Percentiles rank a stretch among this genome's conserved stretches.
phyloP scores from a whole-genome alignment of 2,113 vertebrate species.

The Podarcis muralis region DNA sequence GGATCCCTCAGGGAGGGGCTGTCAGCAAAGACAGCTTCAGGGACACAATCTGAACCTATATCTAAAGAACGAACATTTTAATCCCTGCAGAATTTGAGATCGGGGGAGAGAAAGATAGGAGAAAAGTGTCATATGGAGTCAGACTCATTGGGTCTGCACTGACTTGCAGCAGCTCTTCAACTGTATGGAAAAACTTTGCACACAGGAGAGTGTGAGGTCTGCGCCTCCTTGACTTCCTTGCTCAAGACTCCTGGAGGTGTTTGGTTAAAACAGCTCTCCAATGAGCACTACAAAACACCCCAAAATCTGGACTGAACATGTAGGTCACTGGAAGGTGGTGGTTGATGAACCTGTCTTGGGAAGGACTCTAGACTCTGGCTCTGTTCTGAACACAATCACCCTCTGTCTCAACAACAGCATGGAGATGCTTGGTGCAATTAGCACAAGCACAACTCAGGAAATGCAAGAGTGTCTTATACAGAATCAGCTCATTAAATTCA shows the following conservation, averaged over 20 bases:
- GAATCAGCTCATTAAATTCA: too few species aligned
- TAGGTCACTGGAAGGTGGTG: too few species aligned
- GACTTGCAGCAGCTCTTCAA: too few species aligned
- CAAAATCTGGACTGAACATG: not conserved
- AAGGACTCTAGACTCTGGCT: not conserved
- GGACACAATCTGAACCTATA: not conserved
- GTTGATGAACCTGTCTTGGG: not conserved
- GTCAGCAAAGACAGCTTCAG: not conserved
- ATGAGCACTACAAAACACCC: not conserved
- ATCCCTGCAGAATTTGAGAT: not conserved
- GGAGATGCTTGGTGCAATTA: not conserved
- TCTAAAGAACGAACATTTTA: not conserved
- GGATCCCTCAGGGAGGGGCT: not conserved
- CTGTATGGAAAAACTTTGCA: too few species aligned
- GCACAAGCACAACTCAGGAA: too few species aligned
- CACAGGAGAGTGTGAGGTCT: too few species aligned
- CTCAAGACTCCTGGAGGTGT: too few species aligned
- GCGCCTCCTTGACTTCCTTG: too few species aligned
- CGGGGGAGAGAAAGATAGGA: not conserved
- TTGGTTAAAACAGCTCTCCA: not conserved
- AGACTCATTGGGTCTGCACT: too few species aligned
- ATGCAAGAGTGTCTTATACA: too few species aligned
- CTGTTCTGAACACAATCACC: not conserved
- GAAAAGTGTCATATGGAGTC: too few species aligned
- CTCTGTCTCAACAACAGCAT: not conserved